Evolutionary conservation across 2,888 invertebrate genomes (phyloP).

Genomic region (Drosophila aldrichi): DNA sequence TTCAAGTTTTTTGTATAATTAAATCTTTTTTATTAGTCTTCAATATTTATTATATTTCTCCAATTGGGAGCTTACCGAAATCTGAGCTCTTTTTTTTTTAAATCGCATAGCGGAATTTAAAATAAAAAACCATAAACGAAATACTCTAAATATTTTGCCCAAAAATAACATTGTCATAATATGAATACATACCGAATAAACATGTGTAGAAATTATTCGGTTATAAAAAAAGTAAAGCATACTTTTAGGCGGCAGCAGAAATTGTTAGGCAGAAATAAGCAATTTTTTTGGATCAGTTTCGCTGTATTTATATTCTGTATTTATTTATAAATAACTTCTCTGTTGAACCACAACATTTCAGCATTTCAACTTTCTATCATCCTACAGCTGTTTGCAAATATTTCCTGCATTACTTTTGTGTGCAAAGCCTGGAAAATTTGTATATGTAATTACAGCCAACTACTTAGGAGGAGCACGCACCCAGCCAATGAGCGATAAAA

Average conservation of each 20-base stretch:
- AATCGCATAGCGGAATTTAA: too few relatives aligned
- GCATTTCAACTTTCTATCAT: neutral
- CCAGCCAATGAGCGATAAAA: constrained; percentile 24
- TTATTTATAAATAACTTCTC: too few relatives aligned
- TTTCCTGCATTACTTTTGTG: neutral
- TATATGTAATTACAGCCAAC: constrained; percentile 19
- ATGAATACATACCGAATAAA: neutral
- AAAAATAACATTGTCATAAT: constrained; percentile 7
- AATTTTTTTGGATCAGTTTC: neutral
- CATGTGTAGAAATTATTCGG: neutral
- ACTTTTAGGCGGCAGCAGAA: constrained; percentile 41
- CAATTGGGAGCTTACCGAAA: too few relatives aligned
- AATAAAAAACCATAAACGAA: too few relatives aligned
- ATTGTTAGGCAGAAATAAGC: neutral
- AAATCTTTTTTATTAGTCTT: too few relatives aligned
- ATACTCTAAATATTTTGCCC: too few relatives aligned
- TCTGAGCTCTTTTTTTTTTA: too few relatives aligned
- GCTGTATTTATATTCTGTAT: neutral
- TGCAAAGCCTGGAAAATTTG: neutral
- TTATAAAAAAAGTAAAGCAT: constrained; percentile 37
- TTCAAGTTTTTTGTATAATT: too few relatives aligned
- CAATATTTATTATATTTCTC: too few relatives aligned
- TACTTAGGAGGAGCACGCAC: constrained; percentile 14
- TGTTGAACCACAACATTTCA: too few relatives aligned
- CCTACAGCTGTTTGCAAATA: too few relatives aligned